Evolutionary conservation across 2,888 invertebrate species (phyloP), one percentile per base, ranked within the genome.

Genomic region (Euclidia mi): DNA sequence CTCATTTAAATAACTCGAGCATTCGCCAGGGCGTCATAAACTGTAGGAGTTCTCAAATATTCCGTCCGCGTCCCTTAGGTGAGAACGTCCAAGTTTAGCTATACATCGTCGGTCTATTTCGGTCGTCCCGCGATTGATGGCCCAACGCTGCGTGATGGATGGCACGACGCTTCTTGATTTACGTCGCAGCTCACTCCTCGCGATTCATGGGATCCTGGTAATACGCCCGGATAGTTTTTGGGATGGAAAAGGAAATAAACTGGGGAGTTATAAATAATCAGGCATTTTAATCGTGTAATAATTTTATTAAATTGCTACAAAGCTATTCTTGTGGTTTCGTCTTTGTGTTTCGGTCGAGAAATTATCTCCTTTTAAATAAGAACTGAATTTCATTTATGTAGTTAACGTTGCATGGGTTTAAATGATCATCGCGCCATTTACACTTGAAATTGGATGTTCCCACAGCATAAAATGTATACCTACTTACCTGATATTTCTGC

Each of bases 61-160:
- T 65, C 77, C 59, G 62, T 46, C 45, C 52, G 65, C 68, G 70
- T 70, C 65, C 65, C 60, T 71, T 77, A 82, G 84, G 84, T 82
- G 83, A 81, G 83, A 81, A 81, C 76, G 71, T 79, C 79, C 82
- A 81, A 75, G 80, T 84, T 83, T 78, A 79, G 79, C 78, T 72
- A 75, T 74, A 77, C 79, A 78, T 66, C 68, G 69, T 69, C 64
- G 74, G 77, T 83, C 92, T 94, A 94, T 94, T 93, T 90, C 87
- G 78, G 91, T 86, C 80, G 51, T 62, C 44, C 48, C 65, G 65
- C 78, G 88, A 94, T 94, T 92, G 92, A 94, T 94, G 92, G 87
- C 79, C 73, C 82, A 81, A 74, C 85, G 81, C 72, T 73, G 73
- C 90, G 82, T 94, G 94, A 94, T 93, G 90, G 92, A 94, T 93